These are phyloP conservation scores for Dichetophora obliterata DNA, from an alignment of 2,888 invertebrate species.

Conservation along the genomic window DNA sequence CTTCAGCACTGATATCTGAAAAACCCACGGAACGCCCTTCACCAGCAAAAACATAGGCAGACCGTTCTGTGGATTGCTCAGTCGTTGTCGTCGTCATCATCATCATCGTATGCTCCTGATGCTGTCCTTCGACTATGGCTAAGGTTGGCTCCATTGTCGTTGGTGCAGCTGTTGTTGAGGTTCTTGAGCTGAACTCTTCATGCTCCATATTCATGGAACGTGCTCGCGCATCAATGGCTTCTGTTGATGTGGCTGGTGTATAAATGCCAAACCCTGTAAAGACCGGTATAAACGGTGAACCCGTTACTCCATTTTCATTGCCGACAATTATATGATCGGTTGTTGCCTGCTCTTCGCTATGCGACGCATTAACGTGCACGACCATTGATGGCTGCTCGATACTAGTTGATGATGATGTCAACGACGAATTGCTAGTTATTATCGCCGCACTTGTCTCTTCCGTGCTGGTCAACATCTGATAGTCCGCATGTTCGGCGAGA, in stretches of 20 bases:
- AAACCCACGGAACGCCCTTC: constrained; percentile 59
- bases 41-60: constrained; percentile 56
- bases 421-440: constrained; percentile 44
- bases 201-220: constrained; percentile 64
- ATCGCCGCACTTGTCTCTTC: constrained; percentile 53
- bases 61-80: constrained; percentile 26
- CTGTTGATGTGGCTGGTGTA: constrained; percentile 32
- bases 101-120: constrained; percentile 45
- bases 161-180: constrained; percentile 36
- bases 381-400: constrained; percentile 41
- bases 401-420: constrained; percentile 38
- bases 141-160: constrained; percentile 50
- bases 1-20: constrained; percentile 50
- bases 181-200: constrained; percentile 39
- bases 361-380: not conserved
- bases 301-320: constrained; percentile 59
- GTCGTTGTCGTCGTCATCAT: constrained; percentile 42
- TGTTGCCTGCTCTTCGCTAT: constrained; percentile 39
- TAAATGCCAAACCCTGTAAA: not conserved
- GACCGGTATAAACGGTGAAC: constrained; percentile 48
- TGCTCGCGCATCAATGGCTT: constrained; percentile 57
- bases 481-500: constrained; percentile 65
- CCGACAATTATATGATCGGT: constrained; percentile 55
- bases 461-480: constrained; percentile 63
- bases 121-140: constrained; percentile 63